These are phyloP conservation scores for Hypsibius dujardini DNA, from an alignment of 1,140 invertebrate species.

Conservation along the genomic window DNA sequence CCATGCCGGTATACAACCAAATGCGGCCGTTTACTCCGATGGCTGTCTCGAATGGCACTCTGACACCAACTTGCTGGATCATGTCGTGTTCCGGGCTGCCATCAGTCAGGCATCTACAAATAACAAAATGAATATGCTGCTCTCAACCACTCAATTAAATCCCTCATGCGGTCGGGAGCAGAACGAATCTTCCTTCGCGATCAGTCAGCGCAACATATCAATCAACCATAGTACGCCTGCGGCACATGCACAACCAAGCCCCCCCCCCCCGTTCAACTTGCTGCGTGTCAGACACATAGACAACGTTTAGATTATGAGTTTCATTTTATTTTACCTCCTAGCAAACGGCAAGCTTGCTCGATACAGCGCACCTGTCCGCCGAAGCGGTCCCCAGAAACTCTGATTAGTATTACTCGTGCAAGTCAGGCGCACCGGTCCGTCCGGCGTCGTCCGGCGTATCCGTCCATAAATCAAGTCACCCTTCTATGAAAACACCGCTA, in stretches of 20 bases:
- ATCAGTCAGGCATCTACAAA: constrained; percentile 2
- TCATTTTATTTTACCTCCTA: not conserved
- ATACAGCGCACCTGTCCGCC: constrained; percentile 5
- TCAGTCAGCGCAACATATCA: too few relatives aligned
- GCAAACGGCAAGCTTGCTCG: not conserved
- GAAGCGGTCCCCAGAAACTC: constrained; percentile 8
- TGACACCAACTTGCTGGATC: constrained; percentile 42
- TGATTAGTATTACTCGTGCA: not conserved
- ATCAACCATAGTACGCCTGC: too few relatives aligned
- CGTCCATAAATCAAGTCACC: constrained; percentile 4
- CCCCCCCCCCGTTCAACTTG: too few relatives aligned
- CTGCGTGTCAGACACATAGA: too few relatives aligned
- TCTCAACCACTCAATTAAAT: too few relatives aligned
- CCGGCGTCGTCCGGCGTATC: not conserved
- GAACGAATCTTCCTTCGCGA: too few relatives aligned
- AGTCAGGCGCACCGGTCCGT: constrained; percentile 13
- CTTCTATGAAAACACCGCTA: not conserved
- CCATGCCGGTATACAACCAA: constrained; percentile 62
- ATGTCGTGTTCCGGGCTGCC: not conserved
- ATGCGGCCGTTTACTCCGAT: constrained; percentile 82
- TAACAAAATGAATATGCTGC: not conserved
- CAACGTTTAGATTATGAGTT: too few relatives aligned
- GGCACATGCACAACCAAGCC: too few relatives aligned
- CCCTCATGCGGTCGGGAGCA: too few relatives aligned
- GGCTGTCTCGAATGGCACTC: constrained; percentile 65